These are phyloP conservation scores for Catocala nupta DNA, from an alignment of 2,888 invertebrate genomes.

Conservation along the genomic window DNA sequence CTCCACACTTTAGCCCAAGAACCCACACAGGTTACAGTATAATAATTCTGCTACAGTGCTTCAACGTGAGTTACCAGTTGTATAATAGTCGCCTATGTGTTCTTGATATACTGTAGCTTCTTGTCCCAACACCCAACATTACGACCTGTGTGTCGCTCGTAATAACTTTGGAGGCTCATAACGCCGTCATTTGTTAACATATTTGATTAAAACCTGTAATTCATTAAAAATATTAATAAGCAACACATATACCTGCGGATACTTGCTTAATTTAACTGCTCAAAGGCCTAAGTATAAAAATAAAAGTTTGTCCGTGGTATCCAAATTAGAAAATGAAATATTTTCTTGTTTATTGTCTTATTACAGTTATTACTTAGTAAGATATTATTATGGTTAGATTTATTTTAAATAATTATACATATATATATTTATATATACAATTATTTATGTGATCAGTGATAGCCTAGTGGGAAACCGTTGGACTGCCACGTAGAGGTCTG, in stretches of 20 bases:
- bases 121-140: constrained; percentile 15
- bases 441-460: too few relatives aligned
- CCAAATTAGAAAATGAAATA: too few relatives aligned
- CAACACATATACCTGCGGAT: constrained; percentile 13
- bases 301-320: too few relatives aligned
- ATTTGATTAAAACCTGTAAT: constrained; percentile 53
- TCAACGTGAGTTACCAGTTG: background rate
- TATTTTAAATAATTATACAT: too few relatives aligned
- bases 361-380: too few relatives aligned
- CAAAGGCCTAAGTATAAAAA: too few relatives aligned
- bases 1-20: background rate
- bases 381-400: too few relatives aligned
- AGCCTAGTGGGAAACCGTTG: too few relatives aligned
- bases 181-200: constrained; percentile 51
- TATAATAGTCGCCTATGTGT: background rate
- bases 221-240: constrained; percentile 46
- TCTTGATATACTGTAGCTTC: background rate
- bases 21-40: background rate
- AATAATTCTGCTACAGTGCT: too few relatives aligned
- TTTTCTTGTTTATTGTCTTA: too few relatives aligned
- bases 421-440: too few relatives aligned
- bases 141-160: constrained; percentile 42
- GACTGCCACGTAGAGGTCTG: too few relatives aligned
- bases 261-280: constrained; percentile 25
- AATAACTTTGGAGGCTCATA: constrained; percentile 46